These are phyloP conservation scores for Loripinus fragilis DNA, from an alignment of 2,888 invertebrate species.

Conservation along the genomic window DNA sequence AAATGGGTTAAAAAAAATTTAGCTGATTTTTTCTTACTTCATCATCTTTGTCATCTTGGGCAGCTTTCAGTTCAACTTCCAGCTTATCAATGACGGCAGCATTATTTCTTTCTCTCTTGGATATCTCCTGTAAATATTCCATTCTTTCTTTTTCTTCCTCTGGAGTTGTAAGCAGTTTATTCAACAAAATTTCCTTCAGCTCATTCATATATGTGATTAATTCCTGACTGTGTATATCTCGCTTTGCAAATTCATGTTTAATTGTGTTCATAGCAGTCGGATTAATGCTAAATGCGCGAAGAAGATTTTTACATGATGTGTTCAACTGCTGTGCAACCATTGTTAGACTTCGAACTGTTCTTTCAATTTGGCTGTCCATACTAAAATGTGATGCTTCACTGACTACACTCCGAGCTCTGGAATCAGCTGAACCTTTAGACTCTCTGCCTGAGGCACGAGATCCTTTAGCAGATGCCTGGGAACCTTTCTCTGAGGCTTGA, in stretches of 20 bases:
- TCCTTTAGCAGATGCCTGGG: not conserved
- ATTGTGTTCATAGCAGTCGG: constrained; percentile 77
- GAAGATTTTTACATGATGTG: constrained; percentile 79
- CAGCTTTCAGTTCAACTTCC: constrained; percentile 79
- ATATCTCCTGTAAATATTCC: constrained; percentile 80
- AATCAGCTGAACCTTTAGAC: constrained; percentile 5
- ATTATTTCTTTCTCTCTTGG: constrained; percentile 79
- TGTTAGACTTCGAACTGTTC: constrained; percentile 74
- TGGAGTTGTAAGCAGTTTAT: constrained; percentile 82
- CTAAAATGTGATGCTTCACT: constrained; percentile 58
- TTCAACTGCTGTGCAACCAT: constrained; percentile 79
- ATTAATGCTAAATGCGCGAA: constrained; percentile 77
- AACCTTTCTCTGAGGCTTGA: constrained; percentile 14
- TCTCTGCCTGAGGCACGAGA: constrained; percentile 15
- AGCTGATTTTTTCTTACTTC: constrained; percentile 77
- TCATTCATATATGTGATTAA: constrained; percentile 75
- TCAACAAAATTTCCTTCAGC: constrained; percentile 80
- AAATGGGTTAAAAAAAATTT: too few species aligned
- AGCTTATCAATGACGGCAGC: constrained; percentile 81
- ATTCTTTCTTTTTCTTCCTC: constrained; percentile 81
- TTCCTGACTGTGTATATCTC: constrained; percentile 52
- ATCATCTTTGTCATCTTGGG: constrained; percentile 81
- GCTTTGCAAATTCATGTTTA: constrained; percentile 57
- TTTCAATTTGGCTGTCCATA: constrained; percentile 72
- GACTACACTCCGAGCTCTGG: constrained; percentile 50